Conservation (phyloP, 2,113 vertebrate species). For the Stigmatopora nigra region DNA sequence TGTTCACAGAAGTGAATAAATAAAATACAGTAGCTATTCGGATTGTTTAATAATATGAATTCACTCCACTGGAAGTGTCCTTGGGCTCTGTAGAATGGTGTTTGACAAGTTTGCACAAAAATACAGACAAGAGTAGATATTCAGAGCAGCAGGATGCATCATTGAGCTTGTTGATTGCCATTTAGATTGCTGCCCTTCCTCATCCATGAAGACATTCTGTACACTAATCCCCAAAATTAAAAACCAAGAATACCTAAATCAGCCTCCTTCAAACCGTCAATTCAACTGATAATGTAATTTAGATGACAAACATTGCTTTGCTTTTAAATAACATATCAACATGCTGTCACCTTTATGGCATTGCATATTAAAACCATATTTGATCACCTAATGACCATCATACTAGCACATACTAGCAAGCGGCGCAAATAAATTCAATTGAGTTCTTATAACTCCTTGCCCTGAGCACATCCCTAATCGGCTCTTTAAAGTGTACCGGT, state of each 20-base stretch:
- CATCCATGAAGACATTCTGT: background rate
- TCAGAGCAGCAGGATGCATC: background rate
- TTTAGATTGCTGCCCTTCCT: slow-evolving; percentile 1
- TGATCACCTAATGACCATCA: background rate
- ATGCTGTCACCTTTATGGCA: background rate
- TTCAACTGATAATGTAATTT: background rate
- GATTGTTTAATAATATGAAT: background rate
- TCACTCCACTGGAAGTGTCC: background rate
- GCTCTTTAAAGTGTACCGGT: background rate
- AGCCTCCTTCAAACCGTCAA: background rate
- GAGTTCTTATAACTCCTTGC: background rate
- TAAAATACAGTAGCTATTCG: background rate
- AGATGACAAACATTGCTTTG: background rate
- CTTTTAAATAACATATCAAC: background rate
- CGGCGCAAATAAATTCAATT: background rate
- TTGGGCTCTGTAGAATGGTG: background rate
- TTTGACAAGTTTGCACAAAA: background rate
- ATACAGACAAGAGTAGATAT: background rate
- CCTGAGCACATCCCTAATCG: background rate
- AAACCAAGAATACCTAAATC: background rate
- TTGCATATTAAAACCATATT: background rate
- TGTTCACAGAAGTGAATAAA: background rate
- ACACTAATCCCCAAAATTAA: background rate
- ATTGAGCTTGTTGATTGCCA: background rate
- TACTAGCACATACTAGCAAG: background rate